These are phyloP conservation scores for Clavelina lepadiformis DNA, from an alignment of 23 tunicate species.

Conservation along the genomic window DNA sequence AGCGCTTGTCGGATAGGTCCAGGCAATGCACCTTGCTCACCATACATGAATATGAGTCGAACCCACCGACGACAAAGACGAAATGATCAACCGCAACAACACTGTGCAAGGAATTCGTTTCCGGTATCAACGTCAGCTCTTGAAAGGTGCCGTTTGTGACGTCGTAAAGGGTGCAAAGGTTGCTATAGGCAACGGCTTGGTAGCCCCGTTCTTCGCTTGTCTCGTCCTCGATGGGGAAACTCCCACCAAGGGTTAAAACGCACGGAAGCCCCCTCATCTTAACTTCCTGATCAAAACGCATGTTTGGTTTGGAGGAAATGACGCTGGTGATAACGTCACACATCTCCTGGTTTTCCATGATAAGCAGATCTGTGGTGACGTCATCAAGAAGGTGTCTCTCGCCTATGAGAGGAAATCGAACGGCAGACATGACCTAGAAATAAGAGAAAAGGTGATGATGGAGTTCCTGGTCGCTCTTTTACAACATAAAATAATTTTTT, in stretches of 20 bases:
- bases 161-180: constrained; percentile 55
- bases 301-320: constrained; percentile 37
- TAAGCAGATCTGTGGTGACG: constrained; percentile 56
- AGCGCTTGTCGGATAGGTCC: constrained; percentile 63
- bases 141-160: constrained; percentile 19
- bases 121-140: constrained; percentile 60
- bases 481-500: too few relatives aligned
- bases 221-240: constrained; percentile 60
- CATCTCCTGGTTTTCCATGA: constrained; percentile 53
- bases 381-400: constrained; percentile 37
- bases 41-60: constrained; percentile 83
- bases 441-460: too few relatives aligned
- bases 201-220: constrained; percentile 83
- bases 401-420: constrained; percentile 69
- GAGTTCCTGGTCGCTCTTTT: too few relatives aligned
- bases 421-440: constrained; percentile 62
- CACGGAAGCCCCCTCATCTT: constrained; percentile 63
- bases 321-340: constrained; percentile 38
- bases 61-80: constrained; percentile 89
- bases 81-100: constrained; percentile 67
- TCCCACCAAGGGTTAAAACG: constrained; percentile 64
- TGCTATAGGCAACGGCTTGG: constrained; percentile 60
- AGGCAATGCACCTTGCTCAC: constrained; percentile 58
- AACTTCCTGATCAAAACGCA: constrained; percentile 31
- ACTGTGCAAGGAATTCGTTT: constrained; percentile 73